Evolutionary conservation across 1,140 invertebrate species (phyloP), one percentile per base, ranked within the genome.

Genomic region (Anadara kagoshimensis): DNA sequence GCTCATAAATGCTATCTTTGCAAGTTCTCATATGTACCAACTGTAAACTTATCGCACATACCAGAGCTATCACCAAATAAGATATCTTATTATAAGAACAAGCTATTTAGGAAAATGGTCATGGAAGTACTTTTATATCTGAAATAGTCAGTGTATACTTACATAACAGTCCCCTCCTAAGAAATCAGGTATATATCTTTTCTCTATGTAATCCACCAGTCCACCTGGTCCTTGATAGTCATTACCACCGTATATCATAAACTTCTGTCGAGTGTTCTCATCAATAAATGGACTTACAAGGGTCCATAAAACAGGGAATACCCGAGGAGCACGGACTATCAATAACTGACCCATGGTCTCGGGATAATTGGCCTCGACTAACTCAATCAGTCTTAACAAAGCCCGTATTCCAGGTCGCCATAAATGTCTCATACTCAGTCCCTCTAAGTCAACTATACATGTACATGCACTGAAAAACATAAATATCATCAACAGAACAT

Each of bases 261-360:
- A 98, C 89, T 98, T 98, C 69, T 94, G 94, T 73, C 97, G 92
- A 0, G 97, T 98, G 82, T 96, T 96, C 87, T 98, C 97, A 90
- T 98, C 96, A 82, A 98, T 98, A 87, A 98, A 98, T n/a, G 96
- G 96, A 84, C 95, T 95, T 64, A 98, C 95, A 57, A 98, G 92
- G 0, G 97, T 98, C 97, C 97, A 98, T n/a, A 98, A 91, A 71
- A 98, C 96, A 0, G 97, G 97, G 86, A 98, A 98, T 56, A 98
- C 96, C 75, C 96, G 91, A 7, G 87, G 87, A 43, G 87, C 87
- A 26, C 87, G 71, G 20, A 88, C 87, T 69, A 88, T 86, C 11
- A 87, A 77, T 14, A 88, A 74, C 18, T 81, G 69, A 18, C 95
- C 95, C 94, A 98, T 95, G 11, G 96, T 98, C 90, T 98, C 97